Conservation (phyloP, 2,888 invertebrate genomes). For the Pammene fasciana region DNA sequence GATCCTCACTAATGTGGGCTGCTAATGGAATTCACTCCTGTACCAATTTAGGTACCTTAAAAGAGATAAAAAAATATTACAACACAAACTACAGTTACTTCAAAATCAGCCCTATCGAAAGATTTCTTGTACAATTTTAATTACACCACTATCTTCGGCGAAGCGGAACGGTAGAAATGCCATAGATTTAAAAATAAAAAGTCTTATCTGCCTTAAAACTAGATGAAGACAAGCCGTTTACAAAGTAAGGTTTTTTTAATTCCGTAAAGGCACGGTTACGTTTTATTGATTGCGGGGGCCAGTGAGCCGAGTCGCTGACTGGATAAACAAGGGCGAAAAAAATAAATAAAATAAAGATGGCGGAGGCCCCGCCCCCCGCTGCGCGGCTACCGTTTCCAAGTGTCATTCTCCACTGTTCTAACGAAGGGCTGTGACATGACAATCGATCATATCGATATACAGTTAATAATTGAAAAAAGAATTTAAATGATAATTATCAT, state of each 20-base stretch:
- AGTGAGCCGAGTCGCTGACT: conserved; percentile 74
- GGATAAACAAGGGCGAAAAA: conserved; percentile 80
- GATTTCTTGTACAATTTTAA: conserved; percentile 54
- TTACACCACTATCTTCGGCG: conserved; percentile 53
- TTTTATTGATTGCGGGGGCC: conserved; percentile 79
- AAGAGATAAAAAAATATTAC: conserved; percentile 27
- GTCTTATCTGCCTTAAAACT: not conserved
- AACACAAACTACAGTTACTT: conserved; percentile 33
- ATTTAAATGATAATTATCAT: no score
- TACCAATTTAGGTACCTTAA: no score
- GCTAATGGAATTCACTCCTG: no score
- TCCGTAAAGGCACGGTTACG: conserved; percentile 74
- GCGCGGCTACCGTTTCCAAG: conserved; percentile 79
- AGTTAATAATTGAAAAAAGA: no score
- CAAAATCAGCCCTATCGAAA: conserved; percentile 40
- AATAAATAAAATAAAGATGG: conserved; percentile 77
- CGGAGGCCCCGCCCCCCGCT: conserved; percentile 77
- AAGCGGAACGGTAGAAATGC: conserved; percentile 57
- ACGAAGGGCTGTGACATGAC: conserved; percentile 43
- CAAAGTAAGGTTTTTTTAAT: conserved; percentile 66
- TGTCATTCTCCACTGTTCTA: conserved; percentile 71
- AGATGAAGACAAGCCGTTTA: conserved; percentile 38
- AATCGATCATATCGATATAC: conserved; percentile 49
- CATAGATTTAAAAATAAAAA: conserved; percentile 42
- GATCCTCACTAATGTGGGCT: no score